A percentile compares a stretch with the other conserved stretches of the same genome.
These are phyloP conservation scores for Diplogasteroides magnus DNA, from an alignment of 1,140 invertebrate species.

Conservation along the genomic window DNA sequence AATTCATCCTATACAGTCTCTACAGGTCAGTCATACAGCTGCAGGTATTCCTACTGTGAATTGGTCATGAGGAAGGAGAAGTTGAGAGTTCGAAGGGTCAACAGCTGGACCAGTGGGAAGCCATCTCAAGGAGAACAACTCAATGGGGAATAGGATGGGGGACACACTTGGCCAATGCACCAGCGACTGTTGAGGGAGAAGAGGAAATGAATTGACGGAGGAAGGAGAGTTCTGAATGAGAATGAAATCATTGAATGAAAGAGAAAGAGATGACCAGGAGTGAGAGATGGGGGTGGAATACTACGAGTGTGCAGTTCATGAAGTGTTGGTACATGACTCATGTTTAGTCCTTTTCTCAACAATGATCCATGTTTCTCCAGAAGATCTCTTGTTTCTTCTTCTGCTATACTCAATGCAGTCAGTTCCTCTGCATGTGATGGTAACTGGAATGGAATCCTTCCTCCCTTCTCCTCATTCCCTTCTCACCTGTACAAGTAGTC, in stretches of 20 bases:
- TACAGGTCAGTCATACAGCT: slow-evolving; percentile 59
- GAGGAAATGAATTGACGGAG: slow-evolving; percentile 84
- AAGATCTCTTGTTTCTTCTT: slow-evolving; percentile 41
- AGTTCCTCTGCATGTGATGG: slow-evolving; percentile 16
- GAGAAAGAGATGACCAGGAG: not conserved
- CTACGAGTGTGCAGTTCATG: slow-evolving; percentile 66
- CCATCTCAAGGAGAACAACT: too few species aligned
- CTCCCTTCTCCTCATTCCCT: slow-evolving; percentile 6
- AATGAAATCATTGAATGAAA: slow-evolving; percentile 56
- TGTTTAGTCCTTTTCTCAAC: slow-evolving; percentile 81
- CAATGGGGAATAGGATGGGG: too few species aligned
- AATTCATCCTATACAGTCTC: slow-evolving; percentile 4
- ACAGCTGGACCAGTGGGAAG: slow-evolving; percentile 84
- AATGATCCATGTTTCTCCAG: slow-evolving; percentile 65
- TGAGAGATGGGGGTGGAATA: slow-evolving; percentile 26
- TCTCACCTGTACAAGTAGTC: slow-evolving; percentile 38
- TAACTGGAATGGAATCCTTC: slow-evolving; percentile 12
- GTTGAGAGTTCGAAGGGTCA: slow-evolving; percentile 78
- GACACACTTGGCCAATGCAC: slow-evolving; percentile 81
- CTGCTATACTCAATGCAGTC: slow-evolving; percentile 19
- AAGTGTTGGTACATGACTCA: slow-evolving; percentile 76
- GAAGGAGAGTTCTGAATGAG: slow-evolving; percentile 74
- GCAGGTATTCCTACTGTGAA: slow-evolving; percentile 75
- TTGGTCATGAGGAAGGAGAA: slow-evolving; percentile 70
- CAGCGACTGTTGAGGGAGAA: slow-evolving; percentile 77